phyloP scores from a whole-genome alignment of 2,797 vertebrate species.

The Macropodus opercularis region DNA sequence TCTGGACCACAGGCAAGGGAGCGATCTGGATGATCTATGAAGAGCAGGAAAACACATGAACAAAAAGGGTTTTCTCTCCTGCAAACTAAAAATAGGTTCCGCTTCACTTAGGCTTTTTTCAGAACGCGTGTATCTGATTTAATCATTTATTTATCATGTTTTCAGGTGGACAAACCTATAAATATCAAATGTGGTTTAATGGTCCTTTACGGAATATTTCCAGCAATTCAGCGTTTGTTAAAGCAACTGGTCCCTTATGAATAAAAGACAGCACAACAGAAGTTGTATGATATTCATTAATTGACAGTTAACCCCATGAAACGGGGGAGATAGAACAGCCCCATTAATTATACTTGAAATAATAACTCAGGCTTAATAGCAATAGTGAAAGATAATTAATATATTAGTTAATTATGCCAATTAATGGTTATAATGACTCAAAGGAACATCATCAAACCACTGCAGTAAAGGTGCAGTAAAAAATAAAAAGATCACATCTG shows the following conservation, averaged over 20 bases:
- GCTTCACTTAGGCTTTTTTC: not conserved
- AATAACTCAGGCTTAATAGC: too few species aligned
- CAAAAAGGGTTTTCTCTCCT: not conserved
- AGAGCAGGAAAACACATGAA: not conserved
- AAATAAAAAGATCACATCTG: not conserved
- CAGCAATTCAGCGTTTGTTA: not conserved
- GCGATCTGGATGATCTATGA: constrained; percentile 90
- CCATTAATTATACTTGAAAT: too few species aligned
- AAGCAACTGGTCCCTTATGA: not conserved
- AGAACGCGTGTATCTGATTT: not conserved
- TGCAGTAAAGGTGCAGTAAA: too few species aligned
- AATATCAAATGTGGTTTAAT: constrained; percentile 5
- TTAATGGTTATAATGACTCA: too few species aligned
- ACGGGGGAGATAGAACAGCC: not conserved
- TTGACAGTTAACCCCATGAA: not conserved
- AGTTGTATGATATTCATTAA: not conserved
- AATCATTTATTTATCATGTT: not conserved
- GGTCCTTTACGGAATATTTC: not conserved
- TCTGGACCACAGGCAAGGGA: constrained; percentile 88
- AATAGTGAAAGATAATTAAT: too few species aligned
- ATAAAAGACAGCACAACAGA: not conserved
- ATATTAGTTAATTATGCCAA: too few species aligned
- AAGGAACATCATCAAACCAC: too few species aligned
- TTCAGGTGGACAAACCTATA: not conserved
- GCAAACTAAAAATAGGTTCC: not conserved